These are phyloP conservation scores for Galago senegalensis DNA, from an alignment of 2,797 vertebrate species.

Conservation along the genomic window DNA sequence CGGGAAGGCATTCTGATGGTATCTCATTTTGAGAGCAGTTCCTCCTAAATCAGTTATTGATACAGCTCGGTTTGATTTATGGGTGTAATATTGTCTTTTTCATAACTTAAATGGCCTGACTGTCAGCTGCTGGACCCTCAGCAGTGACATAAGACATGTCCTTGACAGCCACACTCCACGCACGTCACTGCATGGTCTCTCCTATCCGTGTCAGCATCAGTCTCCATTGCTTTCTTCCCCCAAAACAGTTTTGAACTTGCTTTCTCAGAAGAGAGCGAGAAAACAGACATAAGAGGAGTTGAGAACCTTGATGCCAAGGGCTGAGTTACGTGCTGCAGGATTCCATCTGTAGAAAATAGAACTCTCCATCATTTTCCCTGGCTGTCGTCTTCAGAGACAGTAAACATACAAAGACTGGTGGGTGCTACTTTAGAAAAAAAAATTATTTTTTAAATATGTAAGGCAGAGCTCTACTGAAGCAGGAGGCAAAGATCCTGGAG, in stretches of 20 bases:
- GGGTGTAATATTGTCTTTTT: not conserved
- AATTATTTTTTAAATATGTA: not conserved
- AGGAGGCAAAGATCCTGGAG: not conserved
- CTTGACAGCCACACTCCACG: not conserved
- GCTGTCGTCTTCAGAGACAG: not conserved
- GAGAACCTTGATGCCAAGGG: not conserved
- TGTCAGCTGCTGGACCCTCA: not conserved
- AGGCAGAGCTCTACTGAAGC: not conserved
- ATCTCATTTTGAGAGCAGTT: not conserved
- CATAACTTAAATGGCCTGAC: rapidly evolving
- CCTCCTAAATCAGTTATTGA: not conserved
- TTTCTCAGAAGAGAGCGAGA: not conserved
- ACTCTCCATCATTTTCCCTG: not conserved
- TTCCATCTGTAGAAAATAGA: not conserved
- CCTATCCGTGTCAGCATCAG: not conserved
- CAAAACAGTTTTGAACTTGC: not conserved
- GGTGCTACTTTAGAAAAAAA: not conserved
- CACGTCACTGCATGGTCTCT: not conserved
- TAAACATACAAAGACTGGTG: not conserved
- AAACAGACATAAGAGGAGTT: not conserved
- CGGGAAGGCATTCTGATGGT: constrained; percentile 65
- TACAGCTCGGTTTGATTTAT: not conserved
- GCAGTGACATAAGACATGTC: rapidly evolving
- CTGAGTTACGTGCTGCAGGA: not conserved
- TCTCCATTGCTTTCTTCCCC: not conserved